phyloP scores from a whole-genome alignment of 2,113 vertebrate genomes.

The Brachyhypopomus occidentalis region DNA sequence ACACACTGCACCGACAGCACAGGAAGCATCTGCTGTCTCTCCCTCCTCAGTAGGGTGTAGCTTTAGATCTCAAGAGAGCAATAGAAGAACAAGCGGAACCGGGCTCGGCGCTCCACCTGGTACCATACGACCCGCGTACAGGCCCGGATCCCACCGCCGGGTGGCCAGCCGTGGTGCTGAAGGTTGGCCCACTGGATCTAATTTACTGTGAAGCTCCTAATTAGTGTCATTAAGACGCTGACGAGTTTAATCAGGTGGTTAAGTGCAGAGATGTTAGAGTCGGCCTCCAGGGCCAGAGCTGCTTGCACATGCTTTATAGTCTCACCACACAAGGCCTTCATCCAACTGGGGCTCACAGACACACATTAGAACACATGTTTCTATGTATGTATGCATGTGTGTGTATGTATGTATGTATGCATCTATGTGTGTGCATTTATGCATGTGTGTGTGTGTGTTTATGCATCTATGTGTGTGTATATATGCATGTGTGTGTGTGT shows the following conservation, averaged over 20 bases:
- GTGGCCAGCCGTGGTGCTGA: slow-evolving; percentile 31
- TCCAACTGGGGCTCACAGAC: slow-evolving; percentile 53
- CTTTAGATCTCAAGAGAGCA: slow-evolving; percentile 12
- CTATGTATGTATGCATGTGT: slow-evolving; percentile 51
- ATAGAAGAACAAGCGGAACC: slow-evolving; percentile 20
- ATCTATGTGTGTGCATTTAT: slow-evolving; percentile 31
- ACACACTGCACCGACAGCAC: background rate
- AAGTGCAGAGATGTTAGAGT: slow-evolving; percentile 34
- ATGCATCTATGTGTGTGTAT: slow-evolving; percentile 45
- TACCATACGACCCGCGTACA: slow-evolving; percentile 14
- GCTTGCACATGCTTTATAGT: slow-evolving; percentile 40
- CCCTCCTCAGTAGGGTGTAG: slow-evolving; percentile 13
- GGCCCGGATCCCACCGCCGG: slow-evolving; percentile 32
- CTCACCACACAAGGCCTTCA: slow-evolving; percentile 63
- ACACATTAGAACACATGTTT: slow-evolving; percentile 69
- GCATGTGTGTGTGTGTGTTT: slow-evolving; percentile 58
- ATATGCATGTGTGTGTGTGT: slow-evolving; percentile 50
- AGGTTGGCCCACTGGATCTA: slow-evolving; percentile 38
- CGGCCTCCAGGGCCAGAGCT: slow-evolving; percentile 19
- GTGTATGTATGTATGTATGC: slow-evolving; percentile 12
- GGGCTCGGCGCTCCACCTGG: slow-evolving; percentile 21
- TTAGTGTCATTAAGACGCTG: slow-evolving; percentile 48
- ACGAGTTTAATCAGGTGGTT: slow-evolving; percentile 52
- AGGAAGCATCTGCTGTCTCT: slow-evolving; percentile 31
- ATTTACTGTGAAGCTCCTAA: slow-evolving; percentile 49